Percentiles rank a stretch among this genome's conserved stretches.
These are phyloP conservation scores for Apostichopus leukothele DNA, from an alignment of 53 echinoderm and acorn worm species.

Conservation along the genomic window DNA sequence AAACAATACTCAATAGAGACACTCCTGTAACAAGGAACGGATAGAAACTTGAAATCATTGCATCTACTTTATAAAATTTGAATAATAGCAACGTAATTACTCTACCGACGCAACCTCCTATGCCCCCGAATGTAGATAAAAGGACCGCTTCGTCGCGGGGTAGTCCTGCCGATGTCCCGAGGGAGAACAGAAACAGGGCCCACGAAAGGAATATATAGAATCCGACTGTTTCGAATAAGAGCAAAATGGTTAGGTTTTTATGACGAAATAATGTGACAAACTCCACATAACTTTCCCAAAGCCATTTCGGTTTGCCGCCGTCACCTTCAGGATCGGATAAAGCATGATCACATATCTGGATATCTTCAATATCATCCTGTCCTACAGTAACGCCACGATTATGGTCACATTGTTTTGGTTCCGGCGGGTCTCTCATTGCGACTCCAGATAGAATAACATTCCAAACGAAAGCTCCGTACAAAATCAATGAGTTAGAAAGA, in stretches of 20 bases:
- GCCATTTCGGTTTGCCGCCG: background rate
- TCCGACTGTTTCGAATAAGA: background rate
- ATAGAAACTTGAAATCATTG: background rate
- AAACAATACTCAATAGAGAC: background rate
- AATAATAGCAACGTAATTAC: background rate
- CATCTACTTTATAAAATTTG: background rate
- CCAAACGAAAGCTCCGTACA: background rate
- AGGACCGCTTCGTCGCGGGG: background rate
- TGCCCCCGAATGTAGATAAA: slow-evolving; percentile 9
- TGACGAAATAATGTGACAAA: background rate
- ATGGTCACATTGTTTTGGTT: background rate
- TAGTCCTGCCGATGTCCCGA: background rate
- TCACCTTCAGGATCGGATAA: background rate
- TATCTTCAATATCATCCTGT: too few species aligned
- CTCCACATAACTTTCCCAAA: background rate
- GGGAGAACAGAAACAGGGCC: slow-evolving; percentile 10
- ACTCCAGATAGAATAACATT: background rate
- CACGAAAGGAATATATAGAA: slow-evolving; percentile 8
- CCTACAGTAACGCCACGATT: background rate
- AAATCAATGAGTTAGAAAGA: background rate
- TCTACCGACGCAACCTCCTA: background rate
- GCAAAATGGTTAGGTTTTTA: background rate
- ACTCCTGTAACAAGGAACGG: background rate
- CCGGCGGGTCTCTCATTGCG: background rate
- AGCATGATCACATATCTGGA: background rate